A percentile compares a stretch with the other conserved stretches of the same genome.
Conservation (phyloP, 1,140 invertebrate genomes). For the Drosophila sturtevanti region DNA sequence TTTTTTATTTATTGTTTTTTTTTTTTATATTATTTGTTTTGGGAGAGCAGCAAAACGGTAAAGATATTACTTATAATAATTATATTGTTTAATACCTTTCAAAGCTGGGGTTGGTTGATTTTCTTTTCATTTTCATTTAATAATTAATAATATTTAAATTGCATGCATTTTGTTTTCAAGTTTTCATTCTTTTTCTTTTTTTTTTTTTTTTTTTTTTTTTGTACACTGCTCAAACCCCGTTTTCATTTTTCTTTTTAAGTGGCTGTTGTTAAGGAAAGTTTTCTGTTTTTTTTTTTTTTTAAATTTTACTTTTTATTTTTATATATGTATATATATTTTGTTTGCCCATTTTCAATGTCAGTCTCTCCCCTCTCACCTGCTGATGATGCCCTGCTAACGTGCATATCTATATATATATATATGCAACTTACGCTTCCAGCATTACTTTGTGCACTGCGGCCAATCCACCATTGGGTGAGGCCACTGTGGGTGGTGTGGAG, state of each 20-base stretch:
- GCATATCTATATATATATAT: not conserved
- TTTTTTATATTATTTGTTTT: slow-evolving; percentile 39
- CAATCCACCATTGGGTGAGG: slow-evolving; percentile 24
- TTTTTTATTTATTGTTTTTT: slow-evolving; percentile 15
- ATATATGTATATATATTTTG: slow-evolving; percentile 12
- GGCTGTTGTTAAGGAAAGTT: slow-evolving; percentile 57
- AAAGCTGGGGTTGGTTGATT: slow-evolving; percentile 37
- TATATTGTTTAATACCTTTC: slow-evolving; percentile 45
- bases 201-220: slow-evolving; percentile 41
- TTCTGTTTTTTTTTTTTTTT: slow-evolving; percentile 50
- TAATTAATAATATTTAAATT: slow-evolving; percentile 67
- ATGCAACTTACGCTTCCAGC: slow-evolving; percentile 84
- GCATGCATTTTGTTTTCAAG: slow-evolving; percentile 66
- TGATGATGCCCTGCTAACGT: not conserved
- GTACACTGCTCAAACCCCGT: slow-evolving; percentile 36
- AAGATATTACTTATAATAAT: slow-evolving; percentile 20
- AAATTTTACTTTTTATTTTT: not conserved
- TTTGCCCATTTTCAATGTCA: slow-evolving; percentile 34
- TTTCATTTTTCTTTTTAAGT: slow-evolving; percentile 59
- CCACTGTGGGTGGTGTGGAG: slow-evolving; percentile 57
- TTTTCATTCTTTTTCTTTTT: slow-evolving; percentile 38
- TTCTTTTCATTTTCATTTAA: slow-evolving; percentile 37
- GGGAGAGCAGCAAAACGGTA: slow-evolving; percentile 1
- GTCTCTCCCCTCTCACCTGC: slow-evolving; percentile 36
- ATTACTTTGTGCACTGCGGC: slow-evolving; percentile 84